Base-by-base conservation (phyloP, 2,113 vertebrate species). In the Nettapus auritus region DNA sequence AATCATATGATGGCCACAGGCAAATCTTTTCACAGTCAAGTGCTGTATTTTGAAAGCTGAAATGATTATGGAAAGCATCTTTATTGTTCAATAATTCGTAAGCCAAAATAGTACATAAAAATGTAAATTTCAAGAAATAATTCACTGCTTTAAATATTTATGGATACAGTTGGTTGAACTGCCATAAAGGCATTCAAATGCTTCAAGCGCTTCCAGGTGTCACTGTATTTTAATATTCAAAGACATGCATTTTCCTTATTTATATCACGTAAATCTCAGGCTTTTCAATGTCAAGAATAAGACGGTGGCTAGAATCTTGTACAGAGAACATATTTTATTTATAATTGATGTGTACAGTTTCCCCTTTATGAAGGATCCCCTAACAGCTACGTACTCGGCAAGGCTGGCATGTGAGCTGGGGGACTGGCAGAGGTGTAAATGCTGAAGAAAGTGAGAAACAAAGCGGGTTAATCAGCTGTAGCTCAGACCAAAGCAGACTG, bases 61-160 rank as follows among this genome's bases (percentile, higher is more conserved):
- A 91, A 91, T 91, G 94, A 94, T 90, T 97, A 96, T 56, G 42
- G 90, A 94, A 97, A 97, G 79, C 71, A 78, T 93, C 86, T 88
- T 97, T 94, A 96, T 95, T 97, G 89, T 96, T 97, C 91, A 93
- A 93, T 83, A 94, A 52, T 75, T 83, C 36, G 70, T 77, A 83
- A 73, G 86, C 91, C 25, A 95, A 95, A 97, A 96, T 66, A 94
- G 31, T 82, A 63, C 62, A 97, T 90, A 94, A 96, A 96, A 97
- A 97, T 96, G 93, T 86, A 98, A 97, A 97, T 96, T 46, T 67
- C 28, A 92, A 86, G 64, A 89, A 97, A 93, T 88, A 92, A 96
- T 97, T 96, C 93, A 81, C 40, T 70, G 34, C 62, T 92, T 96
- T 96, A 97, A 97, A 96, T 97, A 95, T 97, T 93, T 97, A 97